These are phyloP conservation scores for Aphelocoma coerulescens DNA, from an alignment of 2,113 vertebrate genomes.

Conservation along the genomic window DNA sequence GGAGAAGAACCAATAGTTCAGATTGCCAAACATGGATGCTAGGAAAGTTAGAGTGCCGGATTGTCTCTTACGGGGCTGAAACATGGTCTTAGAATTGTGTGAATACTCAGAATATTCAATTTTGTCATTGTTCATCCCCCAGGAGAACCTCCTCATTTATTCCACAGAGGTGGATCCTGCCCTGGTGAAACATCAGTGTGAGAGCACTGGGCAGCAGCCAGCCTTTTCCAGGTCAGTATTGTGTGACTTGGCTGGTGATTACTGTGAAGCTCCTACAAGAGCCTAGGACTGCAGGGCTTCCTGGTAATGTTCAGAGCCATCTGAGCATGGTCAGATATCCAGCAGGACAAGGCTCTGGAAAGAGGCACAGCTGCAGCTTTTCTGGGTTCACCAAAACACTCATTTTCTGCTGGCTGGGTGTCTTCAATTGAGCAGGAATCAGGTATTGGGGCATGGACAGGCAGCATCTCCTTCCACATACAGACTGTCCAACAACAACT, in stretches of 20 bases:
- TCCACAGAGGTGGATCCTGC: not conserved
- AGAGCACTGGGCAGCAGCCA: not conserved
- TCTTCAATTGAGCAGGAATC: not conserved
- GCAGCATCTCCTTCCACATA: not conserved
- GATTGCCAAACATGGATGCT: not conserved
- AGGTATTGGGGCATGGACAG: fast-evolving
- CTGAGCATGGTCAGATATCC: not conserved
- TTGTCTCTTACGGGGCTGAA: not conserved
- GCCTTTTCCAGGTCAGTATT: not conserved
- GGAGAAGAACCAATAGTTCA: not conserved
- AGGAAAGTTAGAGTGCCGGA: not conserved
- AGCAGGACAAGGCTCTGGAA: not conserved
- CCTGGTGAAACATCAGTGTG: not conserved
- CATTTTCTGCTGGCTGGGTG: not conserved
- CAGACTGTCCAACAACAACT: not conserved
- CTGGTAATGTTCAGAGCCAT: not conserved
- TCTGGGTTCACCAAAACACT: not conserved
- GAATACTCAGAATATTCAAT: not conserved
- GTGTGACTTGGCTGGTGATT: not conserved
- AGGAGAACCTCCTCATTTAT: not conserved
- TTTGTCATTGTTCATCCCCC: not conserved
- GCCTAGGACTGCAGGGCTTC: not conserved
- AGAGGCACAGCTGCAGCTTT: not conserved
- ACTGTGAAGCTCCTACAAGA: not conserved
- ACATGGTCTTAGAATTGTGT: not conserved